Conservation (phyloP, 2,888 invertebrate species). For the Ariolimax columbianus region DNA sequence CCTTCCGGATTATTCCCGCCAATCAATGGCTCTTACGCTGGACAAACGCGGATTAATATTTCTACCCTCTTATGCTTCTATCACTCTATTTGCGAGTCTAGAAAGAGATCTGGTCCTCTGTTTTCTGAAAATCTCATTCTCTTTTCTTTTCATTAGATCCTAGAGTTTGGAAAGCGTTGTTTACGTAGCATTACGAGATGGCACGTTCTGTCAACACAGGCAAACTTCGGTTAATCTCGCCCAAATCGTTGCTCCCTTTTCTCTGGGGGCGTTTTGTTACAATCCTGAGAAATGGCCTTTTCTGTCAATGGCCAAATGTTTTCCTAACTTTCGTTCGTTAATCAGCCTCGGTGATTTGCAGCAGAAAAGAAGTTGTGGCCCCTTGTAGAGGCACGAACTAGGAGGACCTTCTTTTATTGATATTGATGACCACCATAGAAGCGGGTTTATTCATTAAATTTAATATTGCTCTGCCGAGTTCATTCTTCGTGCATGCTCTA, state of each 20-base stretch:
- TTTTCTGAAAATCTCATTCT: constrained; percentile 49
- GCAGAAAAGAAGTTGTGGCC: constrained; percentile 19
- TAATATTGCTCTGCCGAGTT: constrained; percentile 23
- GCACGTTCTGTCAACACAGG: constrained; percentile 53
- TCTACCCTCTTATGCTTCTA: constrained; percentile 38
- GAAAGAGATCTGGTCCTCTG: constrained; percentile 46
- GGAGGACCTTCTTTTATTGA: constrained; percentile 19
- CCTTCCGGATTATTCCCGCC: constrained; percentile 40
- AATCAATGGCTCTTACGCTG: constrained; percentile 44
- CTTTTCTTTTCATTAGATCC: constrained; percentile 49
- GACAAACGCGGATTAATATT: constrained; percentile 51
- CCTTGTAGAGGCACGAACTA: constrained; percentile 43
- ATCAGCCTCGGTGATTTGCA: constrained; percentile 38
- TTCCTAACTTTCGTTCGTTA: constrained; percentile 53
- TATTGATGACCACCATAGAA: constrained; percentile 25
- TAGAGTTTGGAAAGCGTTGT: constrained; percentile 48
- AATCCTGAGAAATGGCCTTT: constrained; percentile 46
- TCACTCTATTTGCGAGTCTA: constrained; percentile 38
- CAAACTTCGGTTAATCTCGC: constrained; percentile 52
- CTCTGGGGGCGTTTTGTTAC: constrained; percentile 54
- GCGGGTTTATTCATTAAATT: constrained; percentile 47
- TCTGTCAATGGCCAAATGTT: constrained; percentile 54
- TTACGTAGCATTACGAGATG: constrained; percentile 53
- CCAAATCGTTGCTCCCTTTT: constrained; percentile 44
- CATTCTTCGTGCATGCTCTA: not conserved